phyloP scores from a whole-genome alignment of 2,888 invertebrate genomes.

The Sinodicranocentrus sp. region DNA sequence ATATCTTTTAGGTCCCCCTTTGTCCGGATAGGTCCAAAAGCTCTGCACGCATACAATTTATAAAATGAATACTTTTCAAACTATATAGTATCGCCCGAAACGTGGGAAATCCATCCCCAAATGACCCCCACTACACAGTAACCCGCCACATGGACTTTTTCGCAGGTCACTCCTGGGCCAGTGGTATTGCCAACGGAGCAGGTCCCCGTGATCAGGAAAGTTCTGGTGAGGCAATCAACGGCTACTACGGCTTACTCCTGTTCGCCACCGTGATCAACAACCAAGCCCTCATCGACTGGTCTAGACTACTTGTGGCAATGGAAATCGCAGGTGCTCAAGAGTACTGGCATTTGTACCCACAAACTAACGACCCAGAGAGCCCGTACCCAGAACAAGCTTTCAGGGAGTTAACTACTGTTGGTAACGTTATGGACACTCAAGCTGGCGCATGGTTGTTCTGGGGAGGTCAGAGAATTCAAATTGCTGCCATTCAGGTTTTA shows the following conservation, averaged over 20 bases:
- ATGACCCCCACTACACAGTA: conserved; percentile 72
- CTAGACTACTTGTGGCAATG: conserved; percentile 68
- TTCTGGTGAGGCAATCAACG: conserved; percentile 72
- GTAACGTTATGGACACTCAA: conserved; percentile 71
- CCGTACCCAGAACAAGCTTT: conserved; percentile 71
- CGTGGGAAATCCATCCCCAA: conserved; percentile 71
- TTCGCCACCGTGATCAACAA: conserved; percentile 68
- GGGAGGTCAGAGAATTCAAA: conserved; percentile 66
- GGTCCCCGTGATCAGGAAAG: conserved; percentile 70
- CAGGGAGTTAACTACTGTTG: conserved; percentile 67
- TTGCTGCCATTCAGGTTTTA: conserved; percentile 72
- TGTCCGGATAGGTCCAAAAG: no score
- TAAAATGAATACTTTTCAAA: background rate
- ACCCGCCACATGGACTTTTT: conserved; percentile 73
- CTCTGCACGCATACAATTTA: no score
- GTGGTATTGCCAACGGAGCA: conserved; percentile 72
- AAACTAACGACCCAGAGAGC: conserved; percentile 30
- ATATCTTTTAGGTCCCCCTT: no score
- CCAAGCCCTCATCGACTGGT: conserved; percentile 70
- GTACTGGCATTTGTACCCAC: conserved; percentile 74
- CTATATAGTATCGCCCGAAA: conserved; percentile 69
- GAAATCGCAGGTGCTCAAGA: conserved; percentile 68
- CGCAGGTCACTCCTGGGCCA: conserved; percentile 74
- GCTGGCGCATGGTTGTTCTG: conserved; percentile 72
- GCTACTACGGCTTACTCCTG: conserved; percentile 71